phyloP scores from a whole-genome alignment of 1,140 invertebrate species.

The Stegodyphus mimosarum region DNA sequence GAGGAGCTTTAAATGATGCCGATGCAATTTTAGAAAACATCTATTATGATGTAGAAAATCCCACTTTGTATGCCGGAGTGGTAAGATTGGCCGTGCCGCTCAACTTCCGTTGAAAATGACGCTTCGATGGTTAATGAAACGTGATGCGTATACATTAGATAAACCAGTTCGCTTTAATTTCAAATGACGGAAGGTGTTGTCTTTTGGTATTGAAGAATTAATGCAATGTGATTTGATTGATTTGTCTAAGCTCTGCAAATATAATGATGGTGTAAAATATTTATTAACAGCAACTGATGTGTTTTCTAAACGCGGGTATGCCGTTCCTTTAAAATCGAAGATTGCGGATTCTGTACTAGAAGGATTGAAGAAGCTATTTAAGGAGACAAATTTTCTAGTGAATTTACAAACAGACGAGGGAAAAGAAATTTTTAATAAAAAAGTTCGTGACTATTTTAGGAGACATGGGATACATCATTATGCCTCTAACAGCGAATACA shows the following conservation, averaged over 20 bases:
- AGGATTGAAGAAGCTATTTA: slow-evolving; percentile 61
- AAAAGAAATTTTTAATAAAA: slow-evolving; percentile 50
- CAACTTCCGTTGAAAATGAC: not conserved
- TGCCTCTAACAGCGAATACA: slow-evolving; percentile 66
- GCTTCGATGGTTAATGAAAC: slow-evolving; percentile 57
- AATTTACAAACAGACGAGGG: slow-evolving; percentile 57
- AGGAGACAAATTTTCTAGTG: not conserved
- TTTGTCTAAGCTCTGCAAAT: slow-evolving; percentile 42
- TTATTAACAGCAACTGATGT: slow-evolving; percentile 63
- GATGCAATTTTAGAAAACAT: not conserved
- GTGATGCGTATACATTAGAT: slow-evolving; percentile 64
- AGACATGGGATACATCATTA: slow-evolving; percentile 68
- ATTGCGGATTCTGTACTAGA: slow-evolving; percentile 56
- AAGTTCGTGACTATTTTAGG: slow-evolving; percentile 65
- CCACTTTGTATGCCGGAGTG: not conserved
- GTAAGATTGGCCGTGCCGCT: not conserved
- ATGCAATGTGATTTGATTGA: slow-evolving; percentile 64
- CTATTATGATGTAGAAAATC: slow-evolving; percentile 44
- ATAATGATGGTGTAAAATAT: slow-evolving; percentile 62
- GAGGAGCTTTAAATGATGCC: not conserved
- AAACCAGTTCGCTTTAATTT: slow-evolving; percentile 62
- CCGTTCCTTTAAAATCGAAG: slow-evolving; percentile 62
- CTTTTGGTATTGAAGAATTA: slow-evolving; percentile 60
- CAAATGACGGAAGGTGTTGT: not conserved
- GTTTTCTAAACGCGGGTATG: slow-evolving; percentile 62